Evolutionary conservation across 2,113 vertebrate genomes (phyloP).

Genomic region (Coreoperca whiteheadi): DNA sequence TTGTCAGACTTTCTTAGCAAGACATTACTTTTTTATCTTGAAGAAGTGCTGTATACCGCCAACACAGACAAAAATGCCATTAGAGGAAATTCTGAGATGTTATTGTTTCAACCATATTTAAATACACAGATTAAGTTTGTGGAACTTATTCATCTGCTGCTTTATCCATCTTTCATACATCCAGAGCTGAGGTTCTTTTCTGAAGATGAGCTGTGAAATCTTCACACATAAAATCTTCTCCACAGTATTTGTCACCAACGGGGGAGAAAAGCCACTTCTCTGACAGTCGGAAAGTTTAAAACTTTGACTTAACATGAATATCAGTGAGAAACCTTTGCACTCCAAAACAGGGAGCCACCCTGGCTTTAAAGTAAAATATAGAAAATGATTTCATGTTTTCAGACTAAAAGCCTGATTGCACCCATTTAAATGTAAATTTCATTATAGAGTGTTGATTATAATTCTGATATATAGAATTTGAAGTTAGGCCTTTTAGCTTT

Average conservation of each 20-base stretch:
- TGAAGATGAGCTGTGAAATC: slow-evolving; percentile 22
- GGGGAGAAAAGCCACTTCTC: background rate
- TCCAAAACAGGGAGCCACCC: background rate
- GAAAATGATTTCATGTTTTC: background rate
- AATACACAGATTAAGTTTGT: slow-evolving; percentile 15
- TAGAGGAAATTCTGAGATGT: background rate
- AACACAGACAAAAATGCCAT: background rate
- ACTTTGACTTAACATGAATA: background rate
- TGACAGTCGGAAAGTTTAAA: background rate
- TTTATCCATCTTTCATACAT: background rate
- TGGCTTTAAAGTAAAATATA: background rate
- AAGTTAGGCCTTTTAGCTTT: background rate
- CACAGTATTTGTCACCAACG: background rate
- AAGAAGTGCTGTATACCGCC: background rate
- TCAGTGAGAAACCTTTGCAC: background rate
- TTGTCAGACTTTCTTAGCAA: slow-evolving; percentile 19
- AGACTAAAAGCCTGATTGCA: background rate
- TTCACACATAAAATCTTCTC: background rate
- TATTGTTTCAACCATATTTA: slow-evolving; percentile 5
- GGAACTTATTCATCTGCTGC: background rate
- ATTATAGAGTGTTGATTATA: background rate
- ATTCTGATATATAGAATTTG: background rate
- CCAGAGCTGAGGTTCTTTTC: background rate
- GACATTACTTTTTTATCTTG: background rate
- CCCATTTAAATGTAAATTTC: background rate